phyloP scores from a whole-genome alignment of 2,888 invertebrate genomes.

The Cheilosia pagana region DNA sequence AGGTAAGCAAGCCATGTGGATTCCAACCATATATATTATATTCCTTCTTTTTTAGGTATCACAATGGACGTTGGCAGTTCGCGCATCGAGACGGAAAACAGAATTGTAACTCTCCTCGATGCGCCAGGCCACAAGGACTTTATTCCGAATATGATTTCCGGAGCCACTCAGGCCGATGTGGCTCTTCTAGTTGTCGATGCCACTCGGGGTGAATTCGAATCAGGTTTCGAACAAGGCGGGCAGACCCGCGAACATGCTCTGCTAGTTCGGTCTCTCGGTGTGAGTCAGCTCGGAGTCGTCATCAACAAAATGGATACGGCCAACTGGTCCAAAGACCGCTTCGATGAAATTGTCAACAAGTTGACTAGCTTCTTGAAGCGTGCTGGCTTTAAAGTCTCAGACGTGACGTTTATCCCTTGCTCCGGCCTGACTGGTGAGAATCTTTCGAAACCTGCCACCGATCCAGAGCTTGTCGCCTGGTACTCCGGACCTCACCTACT shows the following conservation, averaged over 20 bases:
- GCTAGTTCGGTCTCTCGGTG: slow-evolving; percentile 94
- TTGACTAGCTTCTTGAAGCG: slow-evolving; percentile 93
- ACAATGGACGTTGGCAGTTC: slow-evolving; percentile 99
- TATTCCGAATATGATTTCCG: slow-evolving; percentile 99
- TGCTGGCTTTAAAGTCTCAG: slow-evolving; percentile 94
- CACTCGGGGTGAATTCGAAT: slow-evolving; percentile 98
- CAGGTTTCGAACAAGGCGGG: slow-evolving; percentile 98
- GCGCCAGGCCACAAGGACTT: slow-evolving; percentile 99
- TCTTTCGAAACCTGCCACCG: slow-evolving; percentile 88
- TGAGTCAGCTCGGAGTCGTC: slow-evolving; percentile 96
- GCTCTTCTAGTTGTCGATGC: slow-evolving; percentile 98
- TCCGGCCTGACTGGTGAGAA: slow-evolving; percentile 99
- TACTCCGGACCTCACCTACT: slow-evolving; percentile 94
- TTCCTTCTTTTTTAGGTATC: slow-evolving; percentile 85
- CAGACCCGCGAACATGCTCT: slow-evolving; percentile 99
- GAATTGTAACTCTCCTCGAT: slow-evolving; percentile 92
- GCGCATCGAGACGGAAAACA: slow-evolving; percentile 94
- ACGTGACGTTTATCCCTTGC: slow-evolving; percentile 96
- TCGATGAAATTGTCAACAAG: slow-evolving; percentile 93
- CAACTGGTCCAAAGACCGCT: slow-evolving; percentile 95
- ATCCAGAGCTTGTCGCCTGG: slow-evolving; percentile 87
- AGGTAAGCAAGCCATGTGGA: slow-evolving; percentile 81
- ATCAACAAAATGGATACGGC: slow-evolving; percentile 99
- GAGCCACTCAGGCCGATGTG: slow-evolving; percentile 99
- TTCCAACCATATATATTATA: not conserved